Evolutionary conservation across 2,888 invertebrate genomes (phyloP).

Genomic region (Ochropleura leucogaster): DNA sequence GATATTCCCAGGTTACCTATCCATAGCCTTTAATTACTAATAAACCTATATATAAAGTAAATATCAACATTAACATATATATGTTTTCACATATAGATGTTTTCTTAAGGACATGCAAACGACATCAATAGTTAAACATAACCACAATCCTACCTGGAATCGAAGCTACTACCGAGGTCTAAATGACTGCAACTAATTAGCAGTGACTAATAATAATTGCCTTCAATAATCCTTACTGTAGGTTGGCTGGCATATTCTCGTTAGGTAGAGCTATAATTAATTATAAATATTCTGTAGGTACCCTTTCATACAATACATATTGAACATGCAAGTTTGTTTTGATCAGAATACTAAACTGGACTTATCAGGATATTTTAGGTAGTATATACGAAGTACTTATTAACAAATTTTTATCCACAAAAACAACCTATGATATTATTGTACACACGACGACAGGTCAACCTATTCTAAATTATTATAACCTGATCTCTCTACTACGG

Average conservation of each 20-base stretch:
- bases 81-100: neutral
- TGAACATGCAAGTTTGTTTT: neutral
- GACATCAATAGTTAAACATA: neutral
- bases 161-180: neutral
- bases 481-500: too few species aligned
- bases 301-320: neutral
- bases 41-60: neutral
- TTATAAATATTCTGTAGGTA: neutral
- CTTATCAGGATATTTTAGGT: neutral
- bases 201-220: slow-evolving; percentile 1
- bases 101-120: neutral
- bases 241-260: neutral
- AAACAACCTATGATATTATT: neutral
- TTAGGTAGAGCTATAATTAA: neutral
- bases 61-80: neutral
- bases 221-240: neutral
- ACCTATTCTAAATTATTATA: too few species aligned
- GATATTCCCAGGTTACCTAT: neutral
- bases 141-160: neutral
- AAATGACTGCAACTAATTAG: neutral
- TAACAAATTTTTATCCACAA: neutral
- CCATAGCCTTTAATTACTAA: slow-evolving; percentile 1
- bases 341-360: neutral
- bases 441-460: too few species aligned
- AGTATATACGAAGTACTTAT: neutral